Conservation (phyloP, 1,140 invertebrate genomes). For the Marisa cornuarietis region DNA sequence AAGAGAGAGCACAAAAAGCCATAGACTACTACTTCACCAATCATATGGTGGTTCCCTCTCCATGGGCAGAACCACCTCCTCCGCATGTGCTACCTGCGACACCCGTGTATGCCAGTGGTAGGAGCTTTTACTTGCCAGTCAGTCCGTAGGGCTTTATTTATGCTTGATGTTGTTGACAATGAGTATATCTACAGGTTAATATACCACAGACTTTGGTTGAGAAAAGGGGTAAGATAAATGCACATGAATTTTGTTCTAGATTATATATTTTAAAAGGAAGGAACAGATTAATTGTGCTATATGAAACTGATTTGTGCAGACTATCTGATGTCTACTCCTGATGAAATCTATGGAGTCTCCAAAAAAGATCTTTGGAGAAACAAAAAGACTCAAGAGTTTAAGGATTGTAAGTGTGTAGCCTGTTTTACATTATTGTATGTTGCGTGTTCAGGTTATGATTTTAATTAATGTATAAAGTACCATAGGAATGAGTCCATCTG, state of each 20-base stretch:
- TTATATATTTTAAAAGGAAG: background rate
- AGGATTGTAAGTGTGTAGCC: background rate
- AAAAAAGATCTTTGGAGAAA: slow-evolving; percentile 43
- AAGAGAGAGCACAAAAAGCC: slow-evolving; percentile 56
- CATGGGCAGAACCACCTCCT: slow-evolving; percentile 39
- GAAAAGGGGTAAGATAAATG: background rate
- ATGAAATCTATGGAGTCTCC: slow-evolving; percentile 47
- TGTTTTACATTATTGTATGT: background rate
- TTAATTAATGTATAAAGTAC: background rate
- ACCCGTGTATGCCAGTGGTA: slow-evolving; percentile 28
- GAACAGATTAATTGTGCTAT: background rate
- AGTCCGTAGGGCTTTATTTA: background rate
- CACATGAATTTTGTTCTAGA: background rate
- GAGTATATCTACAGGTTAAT: background rate
- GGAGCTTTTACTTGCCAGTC: background rate
- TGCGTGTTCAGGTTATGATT: background rate
- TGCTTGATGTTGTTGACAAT: background rate
- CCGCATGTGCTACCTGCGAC: slow-evolving; percentile 23
- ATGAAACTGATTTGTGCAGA: background rate
- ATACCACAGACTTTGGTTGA: background rate
- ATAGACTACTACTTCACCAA: slow-evolving; percentile 59
- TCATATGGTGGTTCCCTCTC: slow-evolving; percentile 57
- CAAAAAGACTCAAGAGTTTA: slow-evolving; percentile 39
- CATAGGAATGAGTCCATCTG: background rate
- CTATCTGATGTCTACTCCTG: slow-evolving; percentile 19